phyloP scores from a whole-genome alignment of 2,113 vertebrate genomes.

The Chitala chitala region DNA sequence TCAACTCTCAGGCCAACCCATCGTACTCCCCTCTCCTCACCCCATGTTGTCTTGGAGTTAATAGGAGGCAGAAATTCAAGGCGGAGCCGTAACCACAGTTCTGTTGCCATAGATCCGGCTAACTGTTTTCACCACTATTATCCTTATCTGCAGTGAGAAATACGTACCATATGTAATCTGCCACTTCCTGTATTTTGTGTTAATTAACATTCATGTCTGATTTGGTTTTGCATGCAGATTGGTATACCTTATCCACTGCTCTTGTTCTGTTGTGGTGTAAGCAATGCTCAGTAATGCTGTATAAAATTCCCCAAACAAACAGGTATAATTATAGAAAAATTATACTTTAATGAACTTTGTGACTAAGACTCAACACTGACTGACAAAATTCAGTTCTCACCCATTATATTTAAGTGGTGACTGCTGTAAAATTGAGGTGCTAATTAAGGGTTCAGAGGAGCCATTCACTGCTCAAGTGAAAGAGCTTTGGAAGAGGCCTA shows the following conservation, averaged over 20 bases:
- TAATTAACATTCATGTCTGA: no score
- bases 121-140: no score
- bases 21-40: neutral
- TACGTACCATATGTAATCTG: no score
- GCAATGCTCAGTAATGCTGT: neutral
- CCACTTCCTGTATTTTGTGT: no score
- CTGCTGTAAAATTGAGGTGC: neutral
- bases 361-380: no score
- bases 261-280: no score
- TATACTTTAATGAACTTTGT: no score
- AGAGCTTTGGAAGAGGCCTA: constrained; percentile 6
- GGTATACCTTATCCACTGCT: no score
- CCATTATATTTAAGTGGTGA: neutral
- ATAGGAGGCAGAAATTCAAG: neutral
- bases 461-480: neutral
- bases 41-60: neutral
- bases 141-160: no score
- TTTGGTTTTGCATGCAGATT: neutral
- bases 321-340: no score
- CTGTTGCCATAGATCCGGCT: no score
- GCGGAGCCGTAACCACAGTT: neutral
- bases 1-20: neutral
- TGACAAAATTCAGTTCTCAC: no score
- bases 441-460: constrained; percentile 19
- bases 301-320: neutral